These are phyloP conservation scores for Drosophila asahinai DNA, from an alignment of 1,140 invertebrate species.

Conservation along the genomic window DNA sequence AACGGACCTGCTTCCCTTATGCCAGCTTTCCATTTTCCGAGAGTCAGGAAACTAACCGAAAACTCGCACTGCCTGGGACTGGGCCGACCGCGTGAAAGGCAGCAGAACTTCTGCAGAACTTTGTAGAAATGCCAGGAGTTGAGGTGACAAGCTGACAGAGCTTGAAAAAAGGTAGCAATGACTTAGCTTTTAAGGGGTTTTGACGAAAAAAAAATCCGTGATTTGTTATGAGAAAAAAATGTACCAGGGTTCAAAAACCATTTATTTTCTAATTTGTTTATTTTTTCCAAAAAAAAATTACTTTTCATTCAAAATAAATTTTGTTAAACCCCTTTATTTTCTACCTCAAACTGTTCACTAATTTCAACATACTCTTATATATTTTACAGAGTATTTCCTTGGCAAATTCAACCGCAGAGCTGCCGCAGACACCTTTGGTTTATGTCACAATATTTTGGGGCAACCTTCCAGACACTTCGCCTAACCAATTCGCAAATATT, in stretches of 20 bases:
- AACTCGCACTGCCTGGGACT: constrained; percentile 23
- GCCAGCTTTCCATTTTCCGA: constrained; percentile 1
- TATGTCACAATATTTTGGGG: constrained; percentile 9
- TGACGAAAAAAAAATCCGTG: background rate
- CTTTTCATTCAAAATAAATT: background rate
- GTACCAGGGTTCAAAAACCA: no score
- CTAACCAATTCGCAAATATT: constrained; percentile 14
- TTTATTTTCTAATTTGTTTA: background rate
- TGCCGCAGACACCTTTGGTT: constrained; percentile 33
- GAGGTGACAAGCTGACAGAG: constrained; percentile 30
- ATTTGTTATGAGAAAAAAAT: background rate
- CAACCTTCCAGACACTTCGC: background rate
- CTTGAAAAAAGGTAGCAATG: constrained; percentile 12
- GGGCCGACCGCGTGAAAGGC: constrained; percentile 25
- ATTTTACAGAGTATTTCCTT: background rate
- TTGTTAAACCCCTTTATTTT: background rate
- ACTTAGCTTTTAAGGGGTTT: background rate
- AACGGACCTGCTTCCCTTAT: constrained; percentile 5
- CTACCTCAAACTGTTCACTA: background rate
- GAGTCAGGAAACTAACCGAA: constrained; percentile 41
- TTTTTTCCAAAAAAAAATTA: background rate
- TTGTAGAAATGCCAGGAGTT: constrained; percentile 15
- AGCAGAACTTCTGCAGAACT: constrained; percentile 23
- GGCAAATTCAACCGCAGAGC: constrained; percentile 13
- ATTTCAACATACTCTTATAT: no score